These are phyloP conservation scores for Dissostichus mawsoni DNA, from an alignment of 2,113 vertebrate genomes.

Conservation along the genomic window DNA sequence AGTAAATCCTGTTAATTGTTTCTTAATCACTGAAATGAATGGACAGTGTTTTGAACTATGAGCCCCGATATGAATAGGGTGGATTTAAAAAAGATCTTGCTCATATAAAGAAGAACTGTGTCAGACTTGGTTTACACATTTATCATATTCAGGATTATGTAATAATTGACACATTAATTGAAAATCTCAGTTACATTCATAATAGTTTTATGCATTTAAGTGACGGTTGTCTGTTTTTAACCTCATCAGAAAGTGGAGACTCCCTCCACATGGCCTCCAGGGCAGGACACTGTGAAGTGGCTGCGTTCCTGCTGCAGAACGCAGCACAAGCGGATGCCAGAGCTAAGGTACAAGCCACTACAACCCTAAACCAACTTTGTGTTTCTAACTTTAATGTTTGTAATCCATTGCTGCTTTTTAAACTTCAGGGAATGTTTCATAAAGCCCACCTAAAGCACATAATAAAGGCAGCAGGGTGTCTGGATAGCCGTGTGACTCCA, in stretches of 20 bases:
- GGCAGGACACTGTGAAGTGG: constrained; percentile 95
- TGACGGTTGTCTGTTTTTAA: not conserved
- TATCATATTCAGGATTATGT: not conserved
- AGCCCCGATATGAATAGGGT: too few relatives aligned
- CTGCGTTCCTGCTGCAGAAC: constrained; percentile 95
- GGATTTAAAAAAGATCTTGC: not conserved
- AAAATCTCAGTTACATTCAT: constrained; percentile 1
- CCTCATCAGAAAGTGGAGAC: constrained; percentile 95
- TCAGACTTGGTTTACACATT: not conserved
- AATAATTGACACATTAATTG: not conserved
- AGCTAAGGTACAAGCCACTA: constrained; percentile 88
- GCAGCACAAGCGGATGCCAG: constrained; percentile 95
- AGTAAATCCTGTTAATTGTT: not conserved
- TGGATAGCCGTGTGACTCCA: not conserved
- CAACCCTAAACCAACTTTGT: not conserved
- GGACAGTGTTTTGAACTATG: not conserved
- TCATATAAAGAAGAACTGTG: not conserved
- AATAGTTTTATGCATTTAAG: not conserved
- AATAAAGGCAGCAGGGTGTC: not conserved
- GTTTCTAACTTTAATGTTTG: not conserved
- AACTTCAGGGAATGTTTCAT: not conserved
- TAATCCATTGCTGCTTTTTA: not conserved
- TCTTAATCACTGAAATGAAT: constrained; percentile 6
- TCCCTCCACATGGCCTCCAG: constrained; percentile 96
- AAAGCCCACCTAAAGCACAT: too few relatives aligned